Evolutionary conservation across 2,888 invertebrate genomes (phyloP).

Genomic region (Silvanus unidentatus): DNA sequence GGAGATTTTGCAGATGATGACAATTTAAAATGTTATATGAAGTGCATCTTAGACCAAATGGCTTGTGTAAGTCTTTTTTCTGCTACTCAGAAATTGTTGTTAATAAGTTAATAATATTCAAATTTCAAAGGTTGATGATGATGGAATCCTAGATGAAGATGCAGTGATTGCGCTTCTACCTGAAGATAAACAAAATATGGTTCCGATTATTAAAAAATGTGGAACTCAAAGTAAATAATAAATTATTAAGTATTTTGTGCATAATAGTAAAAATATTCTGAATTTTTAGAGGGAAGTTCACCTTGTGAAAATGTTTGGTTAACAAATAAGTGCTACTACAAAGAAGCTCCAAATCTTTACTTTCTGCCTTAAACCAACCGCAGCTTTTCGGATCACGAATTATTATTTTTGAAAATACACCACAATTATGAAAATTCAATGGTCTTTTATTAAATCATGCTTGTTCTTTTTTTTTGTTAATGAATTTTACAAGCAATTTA

Average conservation of each 20-base stretch:
- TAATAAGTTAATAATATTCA: background rate
- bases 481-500: no score
- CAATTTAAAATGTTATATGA: slow-evolving; percentile 41
- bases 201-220: slow-evolving; percentile 26
- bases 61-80: slow-evolving; percentile 31
- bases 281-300: slow-evolving; percentile 3
- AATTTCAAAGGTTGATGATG: slow-evolving; percentile 25
- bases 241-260: slow-evolving; percentile 1
- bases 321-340: slow-evolving; percentile 32
- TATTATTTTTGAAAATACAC: background rate
- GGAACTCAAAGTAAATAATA: slow-evolving; percentile 31
- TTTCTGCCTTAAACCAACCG: no score
- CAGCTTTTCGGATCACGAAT: no score
- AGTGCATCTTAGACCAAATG: slow-evolving; percentile 35
- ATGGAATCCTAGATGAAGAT: slow-evolving; percentile 36
- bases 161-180: slow-evolving; percentile 34
- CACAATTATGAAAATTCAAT: no score
- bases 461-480: no score
- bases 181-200: slow-evolving; percentile 25
- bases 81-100: background rate
- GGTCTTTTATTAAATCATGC: no score
- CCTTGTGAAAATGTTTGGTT: slow-evolving; percentile 31
- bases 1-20: slow-evolving; percentile 38
- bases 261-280: slow-evolving; percentile 1
- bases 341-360: slow-evolving; percentile 17